Conservation (phyloP, 1,140 invertebrate species). For the Chironomus tepperi region DNA sequence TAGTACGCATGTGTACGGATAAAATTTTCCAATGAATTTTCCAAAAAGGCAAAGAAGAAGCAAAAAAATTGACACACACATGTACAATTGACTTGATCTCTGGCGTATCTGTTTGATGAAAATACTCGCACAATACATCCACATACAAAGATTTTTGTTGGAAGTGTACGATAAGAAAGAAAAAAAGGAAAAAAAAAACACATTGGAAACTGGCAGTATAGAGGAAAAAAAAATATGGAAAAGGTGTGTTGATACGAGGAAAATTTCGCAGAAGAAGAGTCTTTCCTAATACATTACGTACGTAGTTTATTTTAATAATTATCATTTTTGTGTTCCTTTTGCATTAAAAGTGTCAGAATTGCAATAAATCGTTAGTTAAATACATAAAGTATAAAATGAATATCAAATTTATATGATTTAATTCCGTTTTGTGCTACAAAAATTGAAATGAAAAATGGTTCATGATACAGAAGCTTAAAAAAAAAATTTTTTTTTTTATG, state of each 20-base stretch:
- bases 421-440: background rate
- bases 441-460: slow-evolving; percentile 18
- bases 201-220: background rate
- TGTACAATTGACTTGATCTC: too few species aligned
- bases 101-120: background rate
- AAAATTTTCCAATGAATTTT: background rate
- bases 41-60: background rate
- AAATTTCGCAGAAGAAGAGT: slow-evolving; percentile 22
- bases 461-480: background rate
- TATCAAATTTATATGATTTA: background rate
- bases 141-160: background rate
- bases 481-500: too few species aligned
- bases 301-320: slow-evolving; percentile 24
- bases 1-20: background rate
- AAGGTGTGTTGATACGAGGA: slow-evolving; percentile 23
- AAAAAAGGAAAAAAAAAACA: too few species aligned
- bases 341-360: background rate
- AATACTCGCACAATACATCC: background rate
- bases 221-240: slow-evolving; percentile 15
- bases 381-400: background rate
- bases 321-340: slow-evolving; percentile 17
- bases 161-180: slow-evolving; percentile 10
- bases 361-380: slow-evolving; percentile 28
- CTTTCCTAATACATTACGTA: slow-evolving; percentile 21
- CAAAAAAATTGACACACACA: background rate